These are phyloP conservation scores for Drosophila truncata DNA, from an alignment of 1,140 invertebrate genomes.

Conservation along the genomic window DNA sequence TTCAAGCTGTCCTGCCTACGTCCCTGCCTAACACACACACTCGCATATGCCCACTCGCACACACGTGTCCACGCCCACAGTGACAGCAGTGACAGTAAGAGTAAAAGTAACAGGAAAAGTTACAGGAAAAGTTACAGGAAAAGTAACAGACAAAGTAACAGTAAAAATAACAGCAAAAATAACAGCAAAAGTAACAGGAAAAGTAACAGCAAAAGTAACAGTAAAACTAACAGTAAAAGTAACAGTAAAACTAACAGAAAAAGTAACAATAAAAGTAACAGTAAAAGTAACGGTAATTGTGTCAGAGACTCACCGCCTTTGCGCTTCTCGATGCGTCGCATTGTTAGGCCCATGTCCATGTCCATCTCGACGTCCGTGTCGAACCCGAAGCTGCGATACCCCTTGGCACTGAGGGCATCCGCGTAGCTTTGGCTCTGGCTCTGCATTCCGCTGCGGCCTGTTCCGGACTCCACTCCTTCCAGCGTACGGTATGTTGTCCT, in stretches of 20 bases:
- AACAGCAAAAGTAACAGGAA: background rate
- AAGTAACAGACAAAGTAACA: background rate
- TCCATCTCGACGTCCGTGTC: slow-evolving; percentile 85
- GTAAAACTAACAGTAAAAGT: background rate
- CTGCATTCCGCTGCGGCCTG: slow-evolving; percentile 59
- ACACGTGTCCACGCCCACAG: slow-evolving; percentile 1
- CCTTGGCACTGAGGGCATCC: slow-evolving; percentile 78
- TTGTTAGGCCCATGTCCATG: slow-evolving; percentile 67
- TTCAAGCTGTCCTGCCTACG: background rate
- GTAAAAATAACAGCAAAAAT: background rate
- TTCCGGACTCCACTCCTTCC: slow-evolving; percentile 1
- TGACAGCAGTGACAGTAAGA: background rate
- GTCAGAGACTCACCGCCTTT: slow-evolving; percentile 72
- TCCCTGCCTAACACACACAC: background rate
- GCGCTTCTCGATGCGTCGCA: slow-evolving; percentile 74
- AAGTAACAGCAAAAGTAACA: background rate
- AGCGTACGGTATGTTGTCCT: slow-evolving; percentile 3
- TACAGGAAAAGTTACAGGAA: background rate
- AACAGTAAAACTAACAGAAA: background rate
- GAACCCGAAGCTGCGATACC: slow-evolving; percentile 82
- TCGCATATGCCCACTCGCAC: background rate
- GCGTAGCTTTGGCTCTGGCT: slow-evolving; percentile 64
- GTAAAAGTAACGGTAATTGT: background rate
- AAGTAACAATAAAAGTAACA: background rate
- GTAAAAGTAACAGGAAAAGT: background rate